Conservation (phyloP, 2,888 invertebrate genomes). For the Cabera pusaria region DNA sequence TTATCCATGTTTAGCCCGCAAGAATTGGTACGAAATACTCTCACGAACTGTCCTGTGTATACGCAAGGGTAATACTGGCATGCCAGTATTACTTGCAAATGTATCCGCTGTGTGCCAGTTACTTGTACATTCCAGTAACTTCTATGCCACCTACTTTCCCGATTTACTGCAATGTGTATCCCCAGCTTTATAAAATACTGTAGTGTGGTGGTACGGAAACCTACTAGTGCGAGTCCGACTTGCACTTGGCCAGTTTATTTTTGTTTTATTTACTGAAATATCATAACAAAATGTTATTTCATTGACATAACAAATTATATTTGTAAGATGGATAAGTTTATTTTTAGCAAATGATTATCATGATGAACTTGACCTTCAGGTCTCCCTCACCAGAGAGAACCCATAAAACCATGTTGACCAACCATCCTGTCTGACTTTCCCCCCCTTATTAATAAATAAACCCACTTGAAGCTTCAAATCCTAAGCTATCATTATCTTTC, state of each 20-base stretch:
- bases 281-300: too few relatives aligned
- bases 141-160: slow-evolving; percentile 14
- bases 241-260: too few relatives aligned
- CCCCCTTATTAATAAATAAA: too few relatives aligned
- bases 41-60: slow-evolving; percentile 30
- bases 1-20: slow-evolving; percentile 12
- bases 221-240: too few relatives aligned
- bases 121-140: slow-evolving; percentile 22
- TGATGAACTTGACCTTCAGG: slow-evolving; percentile 50
- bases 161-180: slow-evolving; percentile 21
- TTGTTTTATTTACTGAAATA: too few relatives aligned
- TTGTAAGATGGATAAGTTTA: too few relatives aligned
- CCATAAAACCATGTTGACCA: slow-evolving; percentile 64
- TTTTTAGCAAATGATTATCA: too few relatives aligned
- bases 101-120: slow-evolving; percentile 25
- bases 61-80: slow-evolving; percentile 18
- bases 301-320: too few relatives aligned
- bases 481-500: too few relatives aligned
- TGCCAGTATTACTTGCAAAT: slow-evolving; percentile 27
- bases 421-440: slow-evolving; percentile 53
- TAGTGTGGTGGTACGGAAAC: too few relatives aligned
- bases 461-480: too few relatives aligned
- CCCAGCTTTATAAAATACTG: too few relatives aligned
- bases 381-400: slow-evolving; percentile 59
- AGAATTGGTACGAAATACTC: slow-evolving; percentile 31